Evolutionary conservation across 1,140 invertebrate genomes (phyloP).

Genomic region (Penaeus chinensis): DNA sequence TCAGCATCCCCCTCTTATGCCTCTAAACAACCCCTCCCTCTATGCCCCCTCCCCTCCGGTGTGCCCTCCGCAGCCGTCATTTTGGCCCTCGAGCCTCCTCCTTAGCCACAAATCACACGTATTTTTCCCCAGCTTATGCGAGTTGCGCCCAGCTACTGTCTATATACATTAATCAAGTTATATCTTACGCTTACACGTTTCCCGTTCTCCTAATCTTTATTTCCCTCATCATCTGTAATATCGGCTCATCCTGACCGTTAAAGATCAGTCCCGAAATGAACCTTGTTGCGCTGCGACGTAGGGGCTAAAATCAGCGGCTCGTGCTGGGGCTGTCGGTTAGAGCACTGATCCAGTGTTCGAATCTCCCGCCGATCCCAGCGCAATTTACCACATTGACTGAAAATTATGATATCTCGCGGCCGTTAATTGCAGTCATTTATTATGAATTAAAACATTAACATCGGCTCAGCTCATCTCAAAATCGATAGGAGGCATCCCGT

Average conservation of each 20-base stretch:
- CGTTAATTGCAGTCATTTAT: slow-evolving; percentile 63
- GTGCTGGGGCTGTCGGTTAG: background rate
- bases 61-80: slow-evolving; percentile 15
- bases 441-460: slow-evolving; percentile 64
- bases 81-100: slow-evolving; percentile 16
- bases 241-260: slow-evolving; percentile 24
- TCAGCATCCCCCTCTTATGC: slow-evolving; percentile 15
- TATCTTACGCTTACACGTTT: slow-evolving; percentile 63
- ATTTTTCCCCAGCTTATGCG: slow-evolving; percentile 59
- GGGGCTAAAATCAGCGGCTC: slow-evolving; percentile 8
- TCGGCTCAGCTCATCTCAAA: slow-evolving; percentile 53
- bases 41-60: background rate
- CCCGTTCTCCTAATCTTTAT: slow-evolving; percentile 63
- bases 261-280: background rate
- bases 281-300: background rate
- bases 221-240: slow-evolving; percentile 56
- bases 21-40: slow-evolving; percentile 10
- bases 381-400: slow-evolving; percentile 63
- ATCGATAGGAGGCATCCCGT: slow-evolving; percentile 33
- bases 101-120: slow-evolving; percentile 53
- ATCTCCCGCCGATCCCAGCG: slow-evolving; percentile 50
- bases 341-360: slow-evolving; percentile 45
- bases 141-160: slow-evolving; percentile 53
- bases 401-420: slow-evolving; percentile 62
- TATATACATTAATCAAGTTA: slow-evolving; percentile 61